A percentile compares a stretch with the other conserved stretches of the same genome.
phyloP scores from a whole-genome alignment of 2,888 invertebrate species.

The Elgonia sp. region DNA sequence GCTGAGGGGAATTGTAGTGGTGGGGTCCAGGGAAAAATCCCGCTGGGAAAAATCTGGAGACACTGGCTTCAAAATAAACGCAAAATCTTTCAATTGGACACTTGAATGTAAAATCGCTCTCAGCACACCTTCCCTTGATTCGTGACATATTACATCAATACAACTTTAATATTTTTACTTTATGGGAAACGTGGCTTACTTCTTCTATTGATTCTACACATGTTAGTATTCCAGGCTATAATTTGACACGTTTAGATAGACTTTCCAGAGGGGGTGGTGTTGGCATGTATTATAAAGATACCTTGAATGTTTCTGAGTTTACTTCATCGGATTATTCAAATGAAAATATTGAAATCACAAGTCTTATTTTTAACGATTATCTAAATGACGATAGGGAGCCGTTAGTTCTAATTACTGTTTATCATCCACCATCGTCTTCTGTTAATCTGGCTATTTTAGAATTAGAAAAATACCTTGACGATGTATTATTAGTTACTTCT shows the following conservation, averaged over 20 bases:
- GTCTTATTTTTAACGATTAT: too few species aligned
- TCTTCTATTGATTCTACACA: neutral
- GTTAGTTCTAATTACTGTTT: neutral
- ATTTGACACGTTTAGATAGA: neutral
- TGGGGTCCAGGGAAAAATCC: too few species aligned
- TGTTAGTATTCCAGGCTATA: neutral
- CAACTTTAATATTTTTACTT: neutral
- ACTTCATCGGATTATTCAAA: neutral
- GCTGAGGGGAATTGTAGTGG: too few species aligned
- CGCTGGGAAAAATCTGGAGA: too few species aligned
- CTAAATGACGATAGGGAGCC: neutral
- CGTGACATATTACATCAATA: neutral
- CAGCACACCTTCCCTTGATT: too few species aligned
- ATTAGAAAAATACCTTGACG: too few species aligned
- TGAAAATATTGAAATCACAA: neutral
- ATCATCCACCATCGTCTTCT: slow-evolving; percentile 1
- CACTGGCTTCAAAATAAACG: too few species aligned
- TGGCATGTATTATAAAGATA: neutral
- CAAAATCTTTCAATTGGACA: too few species aligned
- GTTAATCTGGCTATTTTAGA: too few species aligned
- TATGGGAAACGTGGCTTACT: neutral
- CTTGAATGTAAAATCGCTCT: too few species aligned
- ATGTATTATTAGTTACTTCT: too few species aligned
- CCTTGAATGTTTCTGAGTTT: neutral
- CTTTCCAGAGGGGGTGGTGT: neutral